Evolutionary conservation across 2,888 invertebrate genomes (phyloP), one percentile per base, ranked within the genome.

Genomic region (Rhodophaea formosa): DNA sequence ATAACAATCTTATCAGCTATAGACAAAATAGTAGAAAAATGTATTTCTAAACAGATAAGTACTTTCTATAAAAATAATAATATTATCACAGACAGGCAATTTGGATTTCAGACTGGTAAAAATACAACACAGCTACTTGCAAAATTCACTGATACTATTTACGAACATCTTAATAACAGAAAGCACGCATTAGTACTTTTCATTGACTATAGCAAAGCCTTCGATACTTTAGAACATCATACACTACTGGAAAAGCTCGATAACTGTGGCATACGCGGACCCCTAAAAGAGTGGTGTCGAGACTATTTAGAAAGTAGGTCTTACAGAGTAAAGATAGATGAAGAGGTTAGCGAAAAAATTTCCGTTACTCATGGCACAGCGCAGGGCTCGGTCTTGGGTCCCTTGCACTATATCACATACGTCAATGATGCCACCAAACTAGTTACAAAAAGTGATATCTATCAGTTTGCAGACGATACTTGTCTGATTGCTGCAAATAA

Each of bases 401-500:
- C 65, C 0, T n/a, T 65, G n/a, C 63, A 66, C 46, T 66, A 62
- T 35, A 32, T 64, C 0, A 55, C 63, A 0, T 66, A 66, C 17
- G 66, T 62, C 0, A 64, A 66, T 16, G 57, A 56, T n/a, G 14
- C 56, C 1, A 16, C 23, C 0, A 61, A 62, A 16, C 23, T 43
- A 15, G 49, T 55, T 8, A 51, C 12, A 35, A 16, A 47, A 5
- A 59, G 61, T 52, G 53, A 59, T 7, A 58, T 62, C 1, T 66
- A 59, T 23, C 63, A 63, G 47, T 66, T 62, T n/a, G 63, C 66
- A 10, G 66, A 67, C 35, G 67, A 63, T 47, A 69, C 65, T 1
- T 65, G 68, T 17, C 54, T 67, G 0, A 12, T 69, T 59, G 58
- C 67, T 32, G 63, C 63, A 8, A 32, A 59, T 46, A 59, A 46